Conservation (phyloP, 2,888 invertebrate genomes). For the Leptopilina drosophilae region DNA sequence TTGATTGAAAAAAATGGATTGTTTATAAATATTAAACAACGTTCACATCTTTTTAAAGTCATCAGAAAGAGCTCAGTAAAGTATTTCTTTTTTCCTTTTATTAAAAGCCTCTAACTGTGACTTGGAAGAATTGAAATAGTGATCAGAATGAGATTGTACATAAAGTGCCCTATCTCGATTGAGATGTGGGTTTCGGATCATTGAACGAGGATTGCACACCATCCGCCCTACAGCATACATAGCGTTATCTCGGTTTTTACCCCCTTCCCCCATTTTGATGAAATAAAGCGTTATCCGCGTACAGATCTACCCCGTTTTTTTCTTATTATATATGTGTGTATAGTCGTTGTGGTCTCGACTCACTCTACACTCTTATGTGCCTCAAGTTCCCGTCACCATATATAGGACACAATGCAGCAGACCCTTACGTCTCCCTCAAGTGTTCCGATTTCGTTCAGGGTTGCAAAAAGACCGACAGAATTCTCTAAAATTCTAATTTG, state of each 20-base stretch:
- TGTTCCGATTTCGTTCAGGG: slow-evolving; percentile 51
- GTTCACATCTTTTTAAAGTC: too few relatives aligned
- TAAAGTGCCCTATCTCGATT: slow-evolving; percentile 42
- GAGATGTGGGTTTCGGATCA: slow-evolving; percentile 57
- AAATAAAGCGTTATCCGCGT: slow-evolving; percentile 74
- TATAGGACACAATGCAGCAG: slow-evolving; percentile 61
- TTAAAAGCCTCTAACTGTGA: too few relatives aligned
- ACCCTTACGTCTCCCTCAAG: slow-evolving; percentile 68
- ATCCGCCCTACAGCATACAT: slow-evolving; percentile 26
- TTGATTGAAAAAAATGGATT: too few relatives aligned
- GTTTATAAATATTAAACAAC: too few relatives aligned
- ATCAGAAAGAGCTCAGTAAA: neutral
- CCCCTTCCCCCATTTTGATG: slow-evolving; percentile 70
- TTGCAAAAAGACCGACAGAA: slow-evolving; percentile 43
- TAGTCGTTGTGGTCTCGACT: slow-evolving; percentile 68
- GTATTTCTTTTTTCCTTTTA: neutral
- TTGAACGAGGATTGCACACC: slow-evolving; percentile 50
- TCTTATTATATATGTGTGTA: neutral
- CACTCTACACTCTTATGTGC: slow-evolving; percentile 50
- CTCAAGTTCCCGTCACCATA: slow-evolving; percentile 61
- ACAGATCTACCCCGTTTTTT: slow-evolving; percentile 70
- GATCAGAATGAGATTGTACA: slow-evolving; percentile 33
- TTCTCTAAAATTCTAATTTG: neutral
- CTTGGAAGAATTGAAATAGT: neutral
- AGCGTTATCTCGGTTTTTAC: slow-evolving; percentile 73